Base-by-base conservation (phyloP, 92 coral and sea anemone species). In the Metridium senile region DNA sequence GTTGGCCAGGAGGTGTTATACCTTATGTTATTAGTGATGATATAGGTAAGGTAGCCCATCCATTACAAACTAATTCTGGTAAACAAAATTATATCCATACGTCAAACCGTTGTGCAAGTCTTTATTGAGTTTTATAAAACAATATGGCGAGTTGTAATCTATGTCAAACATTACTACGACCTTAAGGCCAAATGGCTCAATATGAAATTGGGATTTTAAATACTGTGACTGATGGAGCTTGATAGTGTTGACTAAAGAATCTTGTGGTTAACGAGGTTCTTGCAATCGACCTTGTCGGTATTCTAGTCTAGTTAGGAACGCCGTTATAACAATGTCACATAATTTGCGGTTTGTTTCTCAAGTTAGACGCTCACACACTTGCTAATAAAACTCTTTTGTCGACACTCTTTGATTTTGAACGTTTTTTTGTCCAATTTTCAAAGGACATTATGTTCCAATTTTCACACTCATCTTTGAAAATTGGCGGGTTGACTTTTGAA, bases 1-100 rank as follows among this genome's bases (percentile, higher is more conserved):
- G 99, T 66, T 96, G 99, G 99, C 93, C 88, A 34, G 91, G 93
- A 59, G 98, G 97, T 32, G 87, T 75, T 58, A 89, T 96, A 11
- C 99, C 99, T 25, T 96, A 61, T 70, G 89, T 84, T 32, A 81
- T 93, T 21, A 93, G 91, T 88, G 87, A 79, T 49, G 78, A 75
- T 46, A 82, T 96, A 46, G 89, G 99, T 96, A 81, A 90, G 63
- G 17, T 73, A 66, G 29, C 68, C n/a, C 19, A 47, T 66, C 33
- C 33, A 62, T 53, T 52, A 58, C 72, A 47, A 63, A 58, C 73
- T 31, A 26, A 45, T 68, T 18, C 79, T 39, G 59, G 89, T 84
- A 84, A 88, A 88, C 89, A 88, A 74, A 75, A 20, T 43, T 59
- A 74, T 54, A 79, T 51, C 62, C 62, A 74, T 64, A 43, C 79